A percentile compares a stretch with the other conserved stretches of the same genome.
These are phyloP conservation scores for Sprattus sprattus DNA, from an alignment of 2,113 vertebrate species.

Conservation along the genomic window DNA sequence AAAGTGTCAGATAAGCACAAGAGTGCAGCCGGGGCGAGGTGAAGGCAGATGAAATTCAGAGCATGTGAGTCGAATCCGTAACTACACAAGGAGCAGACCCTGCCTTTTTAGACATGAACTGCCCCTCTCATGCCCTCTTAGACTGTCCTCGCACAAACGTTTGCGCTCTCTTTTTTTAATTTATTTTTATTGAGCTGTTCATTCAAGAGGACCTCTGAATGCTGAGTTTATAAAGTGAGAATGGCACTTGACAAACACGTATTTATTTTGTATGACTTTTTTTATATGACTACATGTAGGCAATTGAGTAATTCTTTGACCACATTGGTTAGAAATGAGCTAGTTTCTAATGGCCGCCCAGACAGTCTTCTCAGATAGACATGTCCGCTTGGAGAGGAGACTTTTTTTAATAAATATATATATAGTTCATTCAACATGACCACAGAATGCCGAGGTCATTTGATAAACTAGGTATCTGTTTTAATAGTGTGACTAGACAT, in stretches of 20 bases:
- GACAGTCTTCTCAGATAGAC: background rate
- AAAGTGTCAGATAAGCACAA: conserved; percentile 37
- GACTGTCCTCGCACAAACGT: background rate
- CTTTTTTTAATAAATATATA: background rate
- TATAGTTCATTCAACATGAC: background rate
- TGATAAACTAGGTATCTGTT: background rate
- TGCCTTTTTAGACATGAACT: background rate
- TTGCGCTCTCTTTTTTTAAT: background rate
- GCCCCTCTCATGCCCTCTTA: background rate
- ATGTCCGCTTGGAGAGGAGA: background rate
- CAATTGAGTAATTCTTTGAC: no score
- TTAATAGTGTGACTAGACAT: background rate
- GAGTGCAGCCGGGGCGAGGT: conserved; percentile 50
- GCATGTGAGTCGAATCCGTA: background rate
- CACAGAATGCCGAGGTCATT: background rate
- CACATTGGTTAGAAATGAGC: background rate
- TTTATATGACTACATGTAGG: no score
- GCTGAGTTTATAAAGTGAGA: background rate
- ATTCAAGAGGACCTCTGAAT: background rate
- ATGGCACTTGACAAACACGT: no score
- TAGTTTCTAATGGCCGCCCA: no score
- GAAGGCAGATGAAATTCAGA: conserved; percentile 18
- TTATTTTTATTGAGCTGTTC: background rate
- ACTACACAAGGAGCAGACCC: background rate
- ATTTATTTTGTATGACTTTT: no score